phyloP scores from a whole-genome alignment of 2,797 vertebrate species.

The Rhodeus uyekii region DNA sequence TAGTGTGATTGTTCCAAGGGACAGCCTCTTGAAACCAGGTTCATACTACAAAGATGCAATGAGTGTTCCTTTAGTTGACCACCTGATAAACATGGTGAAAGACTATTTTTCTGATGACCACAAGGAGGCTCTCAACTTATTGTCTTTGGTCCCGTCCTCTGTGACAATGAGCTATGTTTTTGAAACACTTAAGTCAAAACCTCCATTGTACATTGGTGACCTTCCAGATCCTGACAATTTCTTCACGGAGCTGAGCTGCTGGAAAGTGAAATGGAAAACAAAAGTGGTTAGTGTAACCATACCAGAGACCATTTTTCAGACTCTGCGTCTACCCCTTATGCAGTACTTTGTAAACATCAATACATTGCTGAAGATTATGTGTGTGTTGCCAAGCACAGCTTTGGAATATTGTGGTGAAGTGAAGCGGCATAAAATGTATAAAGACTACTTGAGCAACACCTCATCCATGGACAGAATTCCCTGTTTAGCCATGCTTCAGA shows the following conservation, averaged over 20 bases:
- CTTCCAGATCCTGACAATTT: slow-evolving; percentile 83
- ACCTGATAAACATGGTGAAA: slow-evolving; percentile 81
- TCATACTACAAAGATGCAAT: slow-evolving; percentile 80
- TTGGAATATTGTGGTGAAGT: slow-evolving; percentile 79
- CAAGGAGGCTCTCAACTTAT: slow-evolving; percentile 83
- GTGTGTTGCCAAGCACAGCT: slow-evolving; percentile 79
- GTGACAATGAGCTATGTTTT: slow-evolving; percentile 83
- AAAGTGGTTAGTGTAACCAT: slow-evolving; percentile 79
- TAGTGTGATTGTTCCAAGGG: slow-evolving; percentile 66
- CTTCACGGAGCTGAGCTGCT: slow-evolving; percentile 82
- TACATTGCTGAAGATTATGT: slow-evolving; percentile 79
- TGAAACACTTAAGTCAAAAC: slow-evolving; percentile 81
- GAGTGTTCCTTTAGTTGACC: slow-evolving; percentile 80
- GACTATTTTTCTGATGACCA: slow-evolving; percentile 85
- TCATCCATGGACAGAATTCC: slow-evolving; percentile 70
- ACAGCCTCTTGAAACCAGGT: slow-evolving; percentile 76
- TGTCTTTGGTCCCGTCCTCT: slow-evolving; percentile 79
- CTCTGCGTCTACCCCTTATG: slow-evolving; percentile 80
- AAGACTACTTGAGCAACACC: slow-evolving; percentile 75
- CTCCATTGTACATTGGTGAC: slow-evolving; percentile 79
- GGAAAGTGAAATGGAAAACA: slow-evolving; percentile 85
- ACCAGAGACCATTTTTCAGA: slow-evolving; percentile 80
- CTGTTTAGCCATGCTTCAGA: slow-evolving; percentile 78
- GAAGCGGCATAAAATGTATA: slow-evolving; percentile 78
- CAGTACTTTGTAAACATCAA: slow-evolving; percentile 85